phyloP scores from a whole-genome alignment of 2,797 vertebrate species.

The Hylomyscus alleni region DNA sequence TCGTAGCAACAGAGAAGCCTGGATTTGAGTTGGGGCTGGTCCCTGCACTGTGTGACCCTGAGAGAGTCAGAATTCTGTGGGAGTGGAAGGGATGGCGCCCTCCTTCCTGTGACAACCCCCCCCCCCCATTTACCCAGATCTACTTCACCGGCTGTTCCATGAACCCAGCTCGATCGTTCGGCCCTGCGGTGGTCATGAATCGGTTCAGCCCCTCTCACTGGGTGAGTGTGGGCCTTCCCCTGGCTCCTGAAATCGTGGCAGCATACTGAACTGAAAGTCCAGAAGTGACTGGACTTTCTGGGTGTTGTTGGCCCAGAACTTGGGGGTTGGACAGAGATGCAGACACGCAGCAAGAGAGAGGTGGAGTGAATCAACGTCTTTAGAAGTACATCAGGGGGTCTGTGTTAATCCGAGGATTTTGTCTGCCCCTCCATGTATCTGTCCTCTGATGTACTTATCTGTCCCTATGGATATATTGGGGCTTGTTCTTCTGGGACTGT shows the following conservation, averaged over 20 bases:
- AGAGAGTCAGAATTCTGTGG: background rate
- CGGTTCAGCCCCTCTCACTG: slow-evolving; percentile 86
- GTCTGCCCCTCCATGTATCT: slow-evolving; percentile 13
- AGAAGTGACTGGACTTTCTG: background rate
- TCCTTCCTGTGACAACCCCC: background rate
- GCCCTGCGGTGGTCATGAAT: slow-evolving; percentile 87
- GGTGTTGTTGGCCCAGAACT: background rate
- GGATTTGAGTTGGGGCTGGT: background rate
- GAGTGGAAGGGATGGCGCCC: background rate
- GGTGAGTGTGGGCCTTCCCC: slow-evolving; percentile 85
- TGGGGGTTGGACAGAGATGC: background rate
- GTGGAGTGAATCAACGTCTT: background rate
- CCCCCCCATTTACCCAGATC: slow-evolving; percentile 83
- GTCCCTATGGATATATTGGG: background rate
- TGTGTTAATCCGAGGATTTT: background rate
- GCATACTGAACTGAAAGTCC: background rate
- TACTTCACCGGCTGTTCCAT: slow-evolving; percentile 92
- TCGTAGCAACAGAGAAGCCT: background rate
- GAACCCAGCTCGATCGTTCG: slow-evolving; percentile 91
- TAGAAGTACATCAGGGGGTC: background rate
- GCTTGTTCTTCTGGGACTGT: background rate
- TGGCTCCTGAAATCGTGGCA: background rate
- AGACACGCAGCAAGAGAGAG: background rate
- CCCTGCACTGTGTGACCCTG: background rate
- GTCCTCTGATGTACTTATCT: background rate